A percentile compares a stretch with the other conserved stretches of the same genome.
Conservation (phyloP, 2,888 invertebrate species). For the Drosophila antonietae region DNA sequence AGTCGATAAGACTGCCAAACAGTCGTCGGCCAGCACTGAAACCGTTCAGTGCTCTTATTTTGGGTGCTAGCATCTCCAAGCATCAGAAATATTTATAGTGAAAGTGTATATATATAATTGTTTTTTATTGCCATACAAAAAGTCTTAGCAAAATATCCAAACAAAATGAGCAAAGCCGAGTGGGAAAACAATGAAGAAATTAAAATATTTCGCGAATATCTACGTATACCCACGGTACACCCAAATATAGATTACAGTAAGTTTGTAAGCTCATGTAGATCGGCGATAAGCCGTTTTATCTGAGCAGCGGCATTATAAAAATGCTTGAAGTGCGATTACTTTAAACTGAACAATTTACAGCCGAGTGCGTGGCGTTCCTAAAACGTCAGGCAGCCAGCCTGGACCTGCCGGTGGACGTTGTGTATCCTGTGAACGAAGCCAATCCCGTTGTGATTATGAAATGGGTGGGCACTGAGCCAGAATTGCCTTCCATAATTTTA, state of each 20-base stretch:
- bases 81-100: constrained; percentile 13
- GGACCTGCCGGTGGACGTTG: constrained; percentile 87
- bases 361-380: constrained; percentile 89
- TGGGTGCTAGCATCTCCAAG: constrained; percentile 5
- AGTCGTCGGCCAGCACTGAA: constrained; percentile 26
- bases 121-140: constrained; percentile 4
- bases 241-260: constrained; percentile 94
- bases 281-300: constrained; percentile 5
- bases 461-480: constrained; percentile 90
- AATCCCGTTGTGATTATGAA: constrained; percentile 93
- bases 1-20: constrained; percentile 15
- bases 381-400: constrained; percentile 88
- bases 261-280: constrained; percentile 41
- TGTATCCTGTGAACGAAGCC: constrained; percentile 85
- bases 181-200: constrained; percentile 87
- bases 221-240: constrained; percentile 94
- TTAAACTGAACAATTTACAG: constrained; percentile 33
- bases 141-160: neutral
- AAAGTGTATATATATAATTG: neutral
- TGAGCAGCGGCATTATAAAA: constrained; percentile 5
- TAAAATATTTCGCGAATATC: constrained; percentile 92
- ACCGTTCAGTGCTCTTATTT: constrained; percentile 21
- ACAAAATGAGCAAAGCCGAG: constrained; percentile 50
- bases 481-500: constrained; percentile 90
- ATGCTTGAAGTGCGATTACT: neutral